Base-by-base conservation (phyloP, 2,113 vertebrate species). In the Gallinago paraguaiae region DNA sequence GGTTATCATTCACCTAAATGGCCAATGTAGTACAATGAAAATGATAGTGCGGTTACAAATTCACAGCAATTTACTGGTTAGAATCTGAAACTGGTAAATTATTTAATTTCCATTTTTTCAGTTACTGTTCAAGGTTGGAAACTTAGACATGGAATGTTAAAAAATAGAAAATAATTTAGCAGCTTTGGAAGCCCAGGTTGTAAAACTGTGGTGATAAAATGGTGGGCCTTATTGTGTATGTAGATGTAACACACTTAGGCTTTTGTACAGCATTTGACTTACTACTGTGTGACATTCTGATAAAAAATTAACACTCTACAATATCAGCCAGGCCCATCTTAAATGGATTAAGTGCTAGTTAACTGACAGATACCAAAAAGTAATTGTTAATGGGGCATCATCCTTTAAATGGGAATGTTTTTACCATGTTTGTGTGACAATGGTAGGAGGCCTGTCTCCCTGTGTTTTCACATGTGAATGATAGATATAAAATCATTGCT, bases 1-100 rank as follows among this genome's bases (percentile, higher is more conserved):
- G 91, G 94, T 96, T 96, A 96, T 97, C 95, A 95, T 77, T 97
- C 96, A 95, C 94, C 72, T 95, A 95, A 97, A 97, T 92, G 93
- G 96, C 94, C 96, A 96, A 65, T 92, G 90, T 93, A 96, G 94
- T 95, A 95, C 96, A 97, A 97, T 96, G 96, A 97, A 97, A 95
- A 95, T 93, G 94, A 97, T 95, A 85, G 92, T 56, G 61, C 13
- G 0, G 92, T 96, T 97, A 96, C 92, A 96, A 95, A 95, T 92
- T 93, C 81, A 70, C 84, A 68, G 94, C 86, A 96, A 96, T 97
- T 96, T 96, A 95, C 95, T 96, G 95, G 88, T 96, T 95, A 89
- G 92, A 89, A 97, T 91, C 92, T 88, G 77, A 94, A 92, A 90
- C 80, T 96, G 90, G 93, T 96, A 95, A 97, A 97, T 95, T 96